Evolutionary conservation across 1,140 invertebrate species (phyloP).

Genomic region (Drosophila miranda): DNA sequence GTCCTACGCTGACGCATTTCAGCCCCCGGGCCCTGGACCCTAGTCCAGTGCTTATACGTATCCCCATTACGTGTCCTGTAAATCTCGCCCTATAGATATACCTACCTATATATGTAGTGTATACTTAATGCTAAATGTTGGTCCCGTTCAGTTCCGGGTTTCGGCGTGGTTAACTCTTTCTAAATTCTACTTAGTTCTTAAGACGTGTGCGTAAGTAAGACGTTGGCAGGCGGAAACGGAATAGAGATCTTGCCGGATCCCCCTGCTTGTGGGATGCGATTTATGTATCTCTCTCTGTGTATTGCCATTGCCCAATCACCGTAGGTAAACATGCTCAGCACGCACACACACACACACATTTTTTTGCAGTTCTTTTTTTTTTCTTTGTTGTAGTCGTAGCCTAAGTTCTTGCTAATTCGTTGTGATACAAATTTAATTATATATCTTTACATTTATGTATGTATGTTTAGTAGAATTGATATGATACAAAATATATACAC

Average conservation of each 20-base stretch:
- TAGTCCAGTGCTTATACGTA: slow-evolving; percentile 21
- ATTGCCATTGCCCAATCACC: slow-evolving; percentile 26
- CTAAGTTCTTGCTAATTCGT: slow-evolving; percentile 77
- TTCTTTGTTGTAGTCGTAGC: slow-evolving; percentile 72
- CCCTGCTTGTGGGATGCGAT: slow-evolving; percentile 10
- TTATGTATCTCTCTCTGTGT: no score
- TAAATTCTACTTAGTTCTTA: slow-evolving; percentile 58
- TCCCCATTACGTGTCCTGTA: slow-evolving; percentile 57
- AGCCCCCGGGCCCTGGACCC: slow-evolving; percentile 17
- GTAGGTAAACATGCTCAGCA: slow-evolving; percentile 52
- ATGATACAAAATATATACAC: slow-evolving; percentile 75
- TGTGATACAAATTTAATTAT: slow-evolving; percentile 78
- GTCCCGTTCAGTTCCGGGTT: slow-evolving; percentile 43
- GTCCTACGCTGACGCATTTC: slow-evolving; percentile 29
- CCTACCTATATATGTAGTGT: not conserved
- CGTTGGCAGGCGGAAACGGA: not conserved
- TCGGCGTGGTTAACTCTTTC: slow-evolving; percentile 31
- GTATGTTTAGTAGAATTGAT: slow-evolving; percentile 78
- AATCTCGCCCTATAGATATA: slow-evolving; percentile 57
- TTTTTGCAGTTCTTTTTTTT: slow-evolving; percentile 48
- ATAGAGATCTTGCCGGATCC: slow-evolving; percentile 4
- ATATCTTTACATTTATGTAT: slow-evolving; percentile 72
- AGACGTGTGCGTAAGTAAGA: slow-evolving; percentile 68
- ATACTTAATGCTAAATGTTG: slow-evolving; percentile 37
- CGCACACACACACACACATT: slow-evolving; percentile 35